Base-by-base conservation (phyloP, 2,888 invertebrate species). In the Trypoxylon attenuatum region DNA sequence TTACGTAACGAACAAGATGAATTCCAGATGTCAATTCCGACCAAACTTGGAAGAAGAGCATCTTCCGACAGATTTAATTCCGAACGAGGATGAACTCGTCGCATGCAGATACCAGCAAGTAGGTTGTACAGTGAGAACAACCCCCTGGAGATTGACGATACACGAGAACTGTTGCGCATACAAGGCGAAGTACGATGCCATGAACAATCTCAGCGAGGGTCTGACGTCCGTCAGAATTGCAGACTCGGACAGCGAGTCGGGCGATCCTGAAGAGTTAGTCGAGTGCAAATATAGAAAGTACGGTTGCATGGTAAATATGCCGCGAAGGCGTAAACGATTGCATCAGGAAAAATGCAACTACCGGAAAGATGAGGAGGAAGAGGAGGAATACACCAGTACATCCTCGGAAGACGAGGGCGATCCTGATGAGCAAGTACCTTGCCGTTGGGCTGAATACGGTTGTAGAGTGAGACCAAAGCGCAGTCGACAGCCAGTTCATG, bases 301-400 rank as follows among this genome's bases (percentile, higher is more conserved):
- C 33, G 85, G 85, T 5, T 85, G 85, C 60, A 79, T 67, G 75
- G 84, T 85, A 1, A 77, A 63, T 41, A 81, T 85, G 79, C 82
- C 79, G 0, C 61, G 77, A 2, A 73, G 80, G 22, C 59, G 79
- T 2, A 82, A 81, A 16, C 3, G 21, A 18, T 68, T 47, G 0
- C 85, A 86, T 43, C 76, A 83, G 33, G 47, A 66, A 43, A 82
- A 79, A 47, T 83, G 83, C 55, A 82, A 82, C 29, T 76, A 82
- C 39, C 49, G 16, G 3, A 57, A 60, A 10, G 55, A 71, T 29
- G 22, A 69, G 5, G 56, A 45, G 1, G 25, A 10, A 0, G 55
- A 62, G 2, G 54, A 59, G 0, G 67, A 69, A 0, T 22, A 64
- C 3, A 41, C 45, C 8, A 49, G 51, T 10, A 25, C 43, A 1